Evolutionary conservation across 53 echinoderm and acorn worm genomes (phyloP).

Genomic region (Crossaster papposus): DNA sequence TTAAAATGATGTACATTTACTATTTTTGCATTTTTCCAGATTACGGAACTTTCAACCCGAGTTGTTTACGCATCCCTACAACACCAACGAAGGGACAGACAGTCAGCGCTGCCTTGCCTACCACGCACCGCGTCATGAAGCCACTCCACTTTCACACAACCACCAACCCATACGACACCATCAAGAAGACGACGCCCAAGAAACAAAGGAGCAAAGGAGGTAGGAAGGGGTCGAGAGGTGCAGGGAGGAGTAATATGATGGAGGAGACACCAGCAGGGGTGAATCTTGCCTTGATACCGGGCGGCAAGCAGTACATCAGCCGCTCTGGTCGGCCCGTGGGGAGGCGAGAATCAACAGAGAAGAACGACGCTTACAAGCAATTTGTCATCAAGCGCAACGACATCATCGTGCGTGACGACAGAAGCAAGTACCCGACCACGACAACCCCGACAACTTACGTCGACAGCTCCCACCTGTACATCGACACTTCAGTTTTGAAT

Average conservation of each 20-base stretch:
- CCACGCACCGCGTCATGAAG: constrained; percentile 45
- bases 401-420: constrained; percentile 52
- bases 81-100: constrained; percentile 50
- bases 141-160: constrained; percentile 62
- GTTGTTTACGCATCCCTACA: constrained; percentile 47
- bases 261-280: constrained; percentile 1
- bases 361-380: constrained; percentile 52
- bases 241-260: not conserved
- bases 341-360: constrained; percentile 17
- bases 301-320: constrained; percentile 51
- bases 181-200: constrained; percentile 21
- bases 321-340: constrained; percentile 55
- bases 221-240: not conserved
- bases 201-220: constrained; percentile 28
- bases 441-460: not conserved
- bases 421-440: constrained; percentile 8
- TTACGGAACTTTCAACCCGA: constrained; percentile 14
- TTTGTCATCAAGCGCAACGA: constrained; percentile 56
- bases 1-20: too few species aligned
- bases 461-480: constrained; percentile 40
- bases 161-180: constrained; percentile 32
- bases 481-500: constrained; percentile 49
- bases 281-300: not conserved
- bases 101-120: constrained; percentile 41
- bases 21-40: constrained; percentile 19